Percentiles rank a stretch among this genome's conserved stretches.
These are phyloP conservation scores for Ctenodactylus gundi DNA, from an alignment of 2,113 vertebrate species.

Conservation along the genomic window DNA sequence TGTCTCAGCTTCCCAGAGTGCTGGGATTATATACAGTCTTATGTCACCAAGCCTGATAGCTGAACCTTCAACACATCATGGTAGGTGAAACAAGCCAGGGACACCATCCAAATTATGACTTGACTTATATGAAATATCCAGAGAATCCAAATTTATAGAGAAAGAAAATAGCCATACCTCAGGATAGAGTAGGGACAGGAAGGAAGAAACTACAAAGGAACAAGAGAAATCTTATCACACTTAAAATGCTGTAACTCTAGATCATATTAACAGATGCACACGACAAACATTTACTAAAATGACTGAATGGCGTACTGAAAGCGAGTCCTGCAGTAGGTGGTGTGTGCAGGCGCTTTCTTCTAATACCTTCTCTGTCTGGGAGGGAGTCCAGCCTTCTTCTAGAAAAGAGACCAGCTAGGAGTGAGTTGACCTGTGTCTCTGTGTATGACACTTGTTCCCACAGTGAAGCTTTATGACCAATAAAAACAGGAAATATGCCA, in stretches of 20 bases:
- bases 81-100: not conserved
- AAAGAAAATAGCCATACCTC: not conserved
- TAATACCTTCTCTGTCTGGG: not conserved
- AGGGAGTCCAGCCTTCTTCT: not conserved
- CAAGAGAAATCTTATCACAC: not conserved
- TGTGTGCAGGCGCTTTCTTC: not conserved
- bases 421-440: not conserved
- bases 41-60: too few relatives aligned
- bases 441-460: conserved; percentile 35
- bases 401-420: not conserved
- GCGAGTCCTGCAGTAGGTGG: not conserved
- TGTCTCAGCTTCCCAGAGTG: too few relatives aligned
- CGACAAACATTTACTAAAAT: not conserved
- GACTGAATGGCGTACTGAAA: too few relatives aligned
- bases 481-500: conserved; percentile 51
- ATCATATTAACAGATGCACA: not conserved
- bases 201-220: not conserved
- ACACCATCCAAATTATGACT: not conserved
- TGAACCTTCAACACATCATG: not conserved
- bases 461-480: conserved; percentile 29
- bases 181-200: not conserved
- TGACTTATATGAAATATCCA: not conserved
- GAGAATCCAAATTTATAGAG: not conserved
- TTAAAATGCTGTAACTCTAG: not conserved
- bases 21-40: too few relatives aligned